Conservation (phyloP, 1,140 invertebrate genomes). For the Phocides pigmalion region DNA sequence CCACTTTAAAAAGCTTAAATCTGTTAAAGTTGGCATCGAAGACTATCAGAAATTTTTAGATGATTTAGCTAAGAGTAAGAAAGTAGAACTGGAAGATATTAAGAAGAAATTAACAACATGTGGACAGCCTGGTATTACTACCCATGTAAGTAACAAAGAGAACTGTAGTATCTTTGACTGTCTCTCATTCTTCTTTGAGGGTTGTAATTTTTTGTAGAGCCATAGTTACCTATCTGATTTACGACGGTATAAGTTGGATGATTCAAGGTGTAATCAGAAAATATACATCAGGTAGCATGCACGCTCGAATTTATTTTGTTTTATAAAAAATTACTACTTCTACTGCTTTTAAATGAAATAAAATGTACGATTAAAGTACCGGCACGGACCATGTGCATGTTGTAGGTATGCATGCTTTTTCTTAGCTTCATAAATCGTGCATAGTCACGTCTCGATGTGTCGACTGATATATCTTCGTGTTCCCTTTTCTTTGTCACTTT, state of each 20-base stretch:
- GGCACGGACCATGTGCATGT: too few relatives aligned
- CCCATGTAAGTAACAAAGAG: slow-evolving; percentile 75
- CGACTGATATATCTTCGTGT: slow-evolving; percentile 15
- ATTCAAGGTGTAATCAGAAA: too few relatives aligned
- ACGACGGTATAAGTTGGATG: too few relatives aligned
- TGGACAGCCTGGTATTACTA: slow-evolving; percentile 87
- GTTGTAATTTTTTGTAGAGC: too few relatives aligned
- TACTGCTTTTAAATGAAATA: too few relatives aligned
- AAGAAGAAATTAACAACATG: slow-evolving; percentile 91
- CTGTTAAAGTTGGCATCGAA: slow-evolving; percentile 87
- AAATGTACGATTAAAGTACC: too few relatives aligned
- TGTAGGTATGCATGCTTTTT: not conserved
- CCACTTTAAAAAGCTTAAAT: slow-evolving; percentile 94
- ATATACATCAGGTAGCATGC: too few relatives aligned
- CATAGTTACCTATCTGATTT: too few relatives aligned
- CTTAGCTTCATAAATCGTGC: not conserved
- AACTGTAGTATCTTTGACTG: too few relatives aligned
- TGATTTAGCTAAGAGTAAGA: slow-evolving; percentile 92
- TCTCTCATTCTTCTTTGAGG: too few relatives aligned
- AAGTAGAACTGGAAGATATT: slow-evolving; percentile 89
- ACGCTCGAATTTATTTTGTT: too few relatives aligned
- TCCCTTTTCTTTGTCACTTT: slow-evolving; percentile 17
- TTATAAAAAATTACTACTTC: too few relatives aligned
- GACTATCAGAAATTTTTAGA: slow-evolving; percentile 94
- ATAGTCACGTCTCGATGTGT: slow-evolving; percentile 14